A percentile compares a stretch with the other conserved stretches of the same genome.
Conservation (phyloP, 2,888 invertebrate genomes). For the Agrotis clavis region DNA sequence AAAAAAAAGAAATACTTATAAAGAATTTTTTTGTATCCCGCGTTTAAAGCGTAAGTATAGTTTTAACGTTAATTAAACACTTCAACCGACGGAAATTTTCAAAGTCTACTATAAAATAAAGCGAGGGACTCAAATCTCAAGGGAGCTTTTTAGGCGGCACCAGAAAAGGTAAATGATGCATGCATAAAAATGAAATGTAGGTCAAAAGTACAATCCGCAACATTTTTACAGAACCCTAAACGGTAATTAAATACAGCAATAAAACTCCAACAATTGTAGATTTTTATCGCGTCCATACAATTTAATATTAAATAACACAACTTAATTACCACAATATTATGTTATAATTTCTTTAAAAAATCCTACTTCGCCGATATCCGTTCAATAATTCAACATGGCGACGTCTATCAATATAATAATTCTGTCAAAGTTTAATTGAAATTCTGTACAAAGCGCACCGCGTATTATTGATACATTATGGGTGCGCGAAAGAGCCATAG, state of each 20-base stretch:
- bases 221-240: slow-evolving; percentile 38
- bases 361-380: slow-evolving; percentile 62
- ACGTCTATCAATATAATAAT: slow-evolving; percentile 89
- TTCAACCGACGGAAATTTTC: not conserved
- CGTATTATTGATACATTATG: slow-evolving; percentile 90
- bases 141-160: not conserved
- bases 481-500: slow-evolving; percentile 86
- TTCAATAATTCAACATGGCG: slow-evolving; percentile 86
- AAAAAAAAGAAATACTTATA: not conserved
- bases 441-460: slow-evolving; percentile 83
- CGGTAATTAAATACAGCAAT: slow-evolving; percentile 53
- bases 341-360: slow-evolving; percentile 65
- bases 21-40: too few relatives aligned
- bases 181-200: not conserved
- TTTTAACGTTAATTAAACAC: too few relatives aligned
- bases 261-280: slow-evolving; percentile 62
- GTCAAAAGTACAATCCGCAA: slow-evolving; percentile 15
- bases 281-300: slow-evolving; percentile 60
- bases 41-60: not conserved
- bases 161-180: not conserved
- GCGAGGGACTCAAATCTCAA: not conserved
- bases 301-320: slow-evolving; percentile 60
- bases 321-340: slow-evolving; percentile 64
- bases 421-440: slow-evolving; percentile 90
- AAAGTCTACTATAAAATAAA: not conserved